phyloP scores from a whole-genome alignment of 2,113 vertebrate genomes.

The Neotoma lepida region DNA sequence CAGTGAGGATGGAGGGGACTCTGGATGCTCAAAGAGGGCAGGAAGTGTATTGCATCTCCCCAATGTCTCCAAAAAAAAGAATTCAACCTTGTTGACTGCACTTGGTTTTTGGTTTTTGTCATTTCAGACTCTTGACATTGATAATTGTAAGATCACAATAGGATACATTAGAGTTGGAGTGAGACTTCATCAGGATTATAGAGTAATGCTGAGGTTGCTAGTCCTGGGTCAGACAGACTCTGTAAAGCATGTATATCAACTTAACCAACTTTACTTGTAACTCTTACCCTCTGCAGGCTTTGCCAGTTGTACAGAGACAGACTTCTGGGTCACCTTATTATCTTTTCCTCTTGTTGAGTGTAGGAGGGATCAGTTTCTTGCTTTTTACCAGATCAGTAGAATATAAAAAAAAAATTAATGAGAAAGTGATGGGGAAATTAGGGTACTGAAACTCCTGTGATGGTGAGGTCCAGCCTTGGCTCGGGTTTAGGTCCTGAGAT shows the following conservation, averaged over 20 bases:
- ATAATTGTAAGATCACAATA: background rate
- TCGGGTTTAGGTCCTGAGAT: too few species aligned
- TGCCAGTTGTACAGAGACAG: background rate
- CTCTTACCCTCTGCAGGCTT: background rate
- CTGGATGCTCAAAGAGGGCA: background rate
- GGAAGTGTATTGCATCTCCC: background rate
- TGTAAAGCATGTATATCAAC: background rate
- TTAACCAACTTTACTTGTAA: background rate
- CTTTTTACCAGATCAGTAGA: background rate
- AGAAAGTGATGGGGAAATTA: background rate
- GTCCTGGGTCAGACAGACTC: background rate
- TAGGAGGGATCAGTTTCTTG: background rate
- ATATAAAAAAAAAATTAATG: background rate
- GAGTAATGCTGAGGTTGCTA: background rate
- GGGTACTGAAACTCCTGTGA: background rate
- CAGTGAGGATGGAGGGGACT: background rate
- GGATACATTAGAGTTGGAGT: background rate
- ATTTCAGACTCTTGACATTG: background rate
- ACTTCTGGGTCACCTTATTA: background rate
- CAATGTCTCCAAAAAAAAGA: background rate
- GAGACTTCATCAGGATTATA: background rate
- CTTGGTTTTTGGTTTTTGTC: background rate
- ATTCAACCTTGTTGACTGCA: background rate
- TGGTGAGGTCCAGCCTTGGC: too few species aligned
- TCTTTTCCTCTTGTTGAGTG: background rate